Percentiles rank a stretch among this genome's conserved stretches.
These are phyloP conservation scores for Parus major DNA, from an alignment of 2,113 vertebrate genomes.

Conservation along the genomic window DNA sequence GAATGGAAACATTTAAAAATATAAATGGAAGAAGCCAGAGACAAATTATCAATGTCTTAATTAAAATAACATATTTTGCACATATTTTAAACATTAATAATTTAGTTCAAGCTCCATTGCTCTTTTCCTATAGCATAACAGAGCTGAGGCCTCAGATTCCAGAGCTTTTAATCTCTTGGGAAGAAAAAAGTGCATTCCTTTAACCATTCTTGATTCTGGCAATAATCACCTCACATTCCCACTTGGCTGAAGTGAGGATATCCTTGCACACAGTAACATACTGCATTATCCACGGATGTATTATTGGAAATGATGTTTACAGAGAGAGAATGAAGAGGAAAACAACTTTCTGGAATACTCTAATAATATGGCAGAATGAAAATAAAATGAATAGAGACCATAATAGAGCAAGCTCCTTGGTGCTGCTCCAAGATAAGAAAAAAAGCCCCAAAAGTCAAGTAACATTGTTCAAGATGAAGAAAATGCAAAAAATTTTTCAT, in stretches of 20 bases:
- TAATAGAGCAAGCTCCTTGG: background rate
- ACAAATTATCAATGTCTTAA: background rate
- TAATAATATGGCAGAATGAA: background rate
- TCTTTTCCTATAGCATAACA: constrained; percentile 68
- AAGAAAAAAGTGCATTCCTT: constrained; percentile 32
- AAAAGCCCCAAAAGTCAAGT: background rate
- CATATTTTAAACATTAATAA: background rate
- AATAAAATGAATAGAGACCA: background rate
- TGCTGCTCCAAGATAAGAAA: background rate
- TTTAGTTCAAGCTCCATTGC: constrained; percentile 67
- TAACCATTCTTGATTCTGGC: constrained; percentile 61
- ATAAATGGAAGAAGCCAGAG: background rate
- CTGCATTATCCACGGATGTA: constrained; percentile 72
- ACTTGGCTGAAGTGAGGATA: constrained; percentile 77
- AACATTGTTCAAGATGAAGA: background rate
- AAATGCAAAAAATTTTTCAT: background rate
- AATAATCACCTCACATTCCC: constrained; percentile 77
- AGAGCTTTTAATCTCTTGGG: constrained; percentile 58
- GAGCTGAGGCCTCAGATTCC: constrained; percentile 44
- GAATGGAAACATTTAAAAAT: background rate
- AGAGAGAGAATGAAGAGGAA: background rate
- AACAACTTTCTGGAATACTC: background rate
- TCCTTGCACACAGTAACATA: constrained; percentile 70
- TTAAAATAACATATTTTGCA: background rate
- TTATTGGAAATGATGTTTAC: background rate